Evolutionary conservation across 2,113 vertebrate species (phyloP).

Genomic region (Pollachius pollachius): DNA sequence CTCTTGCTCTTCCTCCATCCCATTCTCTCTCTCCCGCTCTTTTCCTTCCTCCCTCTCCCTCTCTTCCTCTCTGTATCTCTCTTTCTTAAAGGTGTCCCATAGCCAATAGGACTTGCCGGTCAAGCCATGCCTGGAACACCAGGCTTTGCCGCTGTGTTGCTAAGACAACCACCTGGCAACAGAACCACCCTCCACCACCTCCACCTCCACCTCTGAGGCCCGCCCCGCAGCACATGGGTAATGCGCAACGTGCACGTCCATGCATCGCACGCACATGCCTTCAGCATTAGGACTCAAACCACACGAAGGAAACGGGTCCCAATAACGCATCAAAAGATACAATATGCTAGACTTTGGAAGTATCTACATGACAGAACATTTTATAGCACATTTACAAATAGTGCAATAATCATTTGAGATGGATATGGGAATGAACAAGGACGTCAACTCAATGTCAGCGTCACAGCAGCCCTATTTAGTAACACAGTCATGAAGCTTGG

Average conservation of each 20-base stretch:
- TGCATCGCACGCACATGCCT: too few relatives aligned
- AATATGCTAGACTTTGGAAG: too few relatives aligned
- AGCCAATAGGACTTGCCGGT: slow-evolving; percentile 87
- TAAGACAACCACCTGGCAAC: slow-evolving; percentile 54
- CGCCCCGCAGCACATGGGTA: slow-evolving; percentile 72
- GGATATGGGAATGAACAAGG: too few relatives aligned
- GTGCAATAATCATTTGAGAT: too few relatives aligned
- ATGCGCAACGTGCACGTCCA: slow-evolving; percentile 21
- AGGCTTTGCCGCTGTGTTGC: slow-evolving; percentile 84
- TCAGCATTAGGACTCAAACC: not conserved
- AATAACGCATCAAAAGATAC: too few relatives aligned
- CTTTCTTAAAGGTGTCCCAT: slow-evolving; percentile 78
- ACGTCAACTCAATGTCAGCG: too few relatives aligned
- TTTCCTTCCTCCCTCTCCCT: not conserved
- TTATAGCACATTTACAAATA: too few relatives aligned
- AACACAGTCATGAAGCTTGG: too few relatives aligned
- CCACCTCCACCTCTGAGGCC: slow-evolving; percentile 61
- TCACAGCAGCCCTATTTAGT: too few relatives aligned
- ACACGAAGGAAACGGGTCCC: too few relatives aligned
- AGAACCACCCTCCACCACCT: slow-evolving; percentile 72
- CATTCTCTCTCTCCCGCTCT: not conserved
- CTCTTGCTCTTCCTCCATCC: not conserved
- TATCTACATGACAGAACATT: too few relatives aligned
- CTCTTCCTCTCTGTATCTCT: slow-evolving; percentile 12
- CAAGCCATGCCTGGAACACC: slow-evolving; percentile 84